Base-by-base conservation (phyloP, 2,888 invertebrate species). In the Synanthedon tipuliformis region DNA sequence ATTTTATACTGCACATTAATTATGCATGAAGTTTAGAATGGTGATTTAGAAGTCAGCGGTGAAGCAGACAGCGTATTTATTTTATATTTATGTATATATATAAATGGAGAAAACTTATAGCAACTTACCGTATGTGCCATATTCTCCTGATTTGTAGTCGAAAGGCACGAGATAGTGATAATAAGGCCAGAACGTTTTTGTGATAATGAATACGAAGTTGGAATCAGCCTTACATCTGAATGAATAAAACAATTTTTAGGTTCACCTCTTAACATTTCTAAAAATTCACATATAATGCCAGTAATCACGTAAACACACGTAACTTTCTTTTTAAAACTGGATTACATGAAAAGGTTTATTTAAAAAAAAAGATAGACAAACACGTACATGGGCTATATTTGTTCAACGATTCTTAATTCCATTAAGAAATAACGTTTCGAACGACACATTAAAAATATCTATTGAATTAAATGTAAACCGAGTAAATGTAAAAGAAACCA, bases 71-170 rank as follows among this genome's bases (percentile, higher is more conserved):
- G 27, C 8, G 27, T 3, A 8, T 27, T 27, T 27, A 8, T 27
- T 27, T 27, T 41, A 23, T 23, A 48, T 1, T 49, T 49, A 27
- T 53, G 10, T 10, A 50, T 48, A 12, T 8, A 8, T 27, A 27
- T 27, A 27, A 3, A 34, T 34, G 34, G 4, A n/a, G 1, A 16
- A 48, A 23, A 48, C n/a, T 48, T 2, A 51, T 18, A 55, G 41
- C 11, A 48, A 56, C 73, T 72, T 76, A 80, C 90, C 91, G 64
- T 95, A 95, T 50, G 89, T 89, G 3, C 95, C 95, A 60, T 89
- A 95, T 76, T 95, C 95, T 8, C 93, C 92, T n/a, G 90, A 91
- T 67, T 94, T 93, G 78, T 94, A 95, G 67, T 95, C 95, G 80
- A 91, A 91, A 0, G 94, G 93, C 18, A 93, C 73, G 18, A 94